Conservation (phyloP, 2,113 vertebrate species). For the Mohoua ochrocephala region DNA sequence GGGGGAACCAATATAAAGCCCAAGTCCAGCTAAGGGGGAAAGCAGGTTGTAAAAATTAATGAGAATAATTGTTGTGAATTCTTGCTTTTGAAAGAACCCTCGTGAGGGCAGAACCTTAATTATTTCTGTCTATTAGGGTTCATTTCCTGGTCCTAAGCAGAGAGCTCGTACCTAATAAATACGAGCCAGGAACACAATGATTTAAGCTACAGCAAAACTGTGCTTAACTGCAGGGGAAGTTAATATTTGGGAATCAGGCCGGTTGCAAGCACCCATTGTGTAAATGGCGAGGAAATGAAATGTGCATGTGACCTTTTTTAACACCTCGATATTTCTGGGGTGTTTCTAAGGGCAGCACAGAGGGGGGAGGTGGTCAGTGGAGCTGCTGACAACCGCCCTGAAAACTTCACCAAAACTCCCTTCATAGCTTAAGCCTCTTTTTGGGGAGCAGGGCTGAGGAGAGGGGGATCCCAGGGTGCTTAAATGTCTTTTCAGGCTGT, state of each 20-base stretch:
- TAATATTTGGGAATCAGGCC: slow-evolving; percentile 46
- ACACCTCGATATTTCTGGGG: slow-evolving; percentile 71
- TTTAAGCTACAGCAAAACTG: slow-evolving; percentile 58
- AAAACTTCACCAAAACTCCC: slow-evolving; percentile 53
- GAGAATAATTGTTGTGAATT: slow-evolving; percentile 79
- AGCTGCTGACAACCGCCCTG: slow-evolving; percentile 57
- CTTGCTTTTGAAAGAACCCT: slow-evolving; percentile 67
- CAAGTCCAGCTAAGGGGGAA: slow-evolving; percentile 47
- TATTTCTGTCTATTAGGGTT: slow-evolving; percentile 78
- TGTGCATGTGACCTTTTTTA: slow-evolving; percentile 63
- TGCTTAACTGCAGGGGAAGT: slow-evolving; percentile 57
- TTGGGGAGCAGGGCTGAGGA: neutral
- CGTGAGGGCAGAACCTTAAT: slow-evolving; percentile 71
- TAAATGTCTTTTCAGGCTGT: slow-evolving; percentile 69
- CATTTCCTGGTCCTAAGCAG: slow-evolving; percentile 76
- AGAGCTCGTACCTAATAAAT: slow-evolving; percentile 75
- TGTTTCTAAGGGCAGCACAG: neutral
- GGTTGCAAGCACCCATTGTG: slow-evolving; percentile 67
- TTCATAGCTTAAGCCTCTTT: neutral
- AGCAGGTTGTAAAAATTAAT: slow-evolving; percentile 78
- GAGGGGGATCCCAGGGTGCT: slow-evolving; percentile 41
- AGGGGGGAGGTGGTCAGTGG: neutral
- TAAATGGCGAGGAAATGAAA: slow-evolving; percentile 58
- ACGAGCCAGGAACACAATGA: slow-evolving; percentile 57
- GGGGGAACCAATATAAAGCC: slow-evolving; percentile 49